A percentile compares a stretch with the other conserved stretches of the same genome.
Evolutionary conservation across 2,113 vertebrate species (phyloP).

Genomic region (Athene noctua): DNA sequence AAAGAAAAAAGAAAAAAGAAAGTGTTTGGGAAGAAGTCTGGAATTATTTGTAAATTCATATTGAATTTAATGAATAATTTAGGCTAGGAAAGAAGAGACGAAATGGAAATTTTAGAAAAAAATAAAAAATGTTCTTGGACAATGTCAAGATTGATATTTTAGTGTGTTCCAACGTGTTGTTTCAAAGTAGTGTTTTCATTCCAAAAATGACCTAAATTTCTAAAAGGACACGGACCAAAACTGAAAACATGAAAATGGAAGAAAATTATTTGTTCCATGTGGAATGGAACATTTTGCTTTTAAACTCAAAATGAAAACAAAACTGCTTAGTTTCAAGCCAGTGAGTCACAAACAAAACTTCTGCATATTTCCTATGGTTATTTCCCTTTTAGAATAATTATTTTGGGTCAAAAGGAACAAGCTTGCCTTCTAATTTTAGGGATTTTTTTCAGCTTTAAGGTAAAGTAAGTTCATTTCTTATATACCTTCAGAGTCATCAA

Average conservation of each 20-base stretch:
- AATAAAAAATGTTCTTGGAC: neutral
- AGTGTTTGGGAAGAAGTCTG: neutral
- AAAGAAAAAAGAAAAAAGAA: neutral
- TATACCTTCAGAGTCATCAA: neutral
- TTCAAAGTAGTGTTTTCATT: neutral
- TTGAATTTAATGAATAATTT: neutral
- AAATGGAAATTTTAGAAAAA: neutral
- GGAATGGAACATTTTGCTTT: neutral
- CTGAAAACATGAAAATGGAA: neutral
- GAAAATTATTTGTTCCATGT: neutral
- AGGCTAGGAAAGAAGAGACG: neutral
- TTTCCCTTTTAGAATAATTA: neutral
- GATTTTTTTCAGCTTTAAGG: neutral
- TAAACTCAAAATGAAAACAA: neutral
- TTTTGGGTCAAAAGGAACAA: neutral
- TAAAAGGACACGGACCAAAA: neutral
- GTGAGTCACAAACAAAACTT: neutral
- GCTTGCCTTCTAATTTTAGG: neutral
- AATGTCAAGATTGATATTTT: neutral
- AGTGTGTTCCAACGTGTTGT: neutral
- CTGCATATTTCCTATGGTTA: neutral
- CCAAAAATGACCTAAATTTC: neutral
- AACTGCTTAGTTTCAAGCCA: neutral
- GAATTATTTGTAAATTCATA: neutral
- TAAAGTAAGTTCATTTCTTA: neutral